These are phyloP conservation scores for Cryptotis parvus DNA, from an alignment of 2,113 vertebrate genomes.

Conservation along the genomic window DNA sequence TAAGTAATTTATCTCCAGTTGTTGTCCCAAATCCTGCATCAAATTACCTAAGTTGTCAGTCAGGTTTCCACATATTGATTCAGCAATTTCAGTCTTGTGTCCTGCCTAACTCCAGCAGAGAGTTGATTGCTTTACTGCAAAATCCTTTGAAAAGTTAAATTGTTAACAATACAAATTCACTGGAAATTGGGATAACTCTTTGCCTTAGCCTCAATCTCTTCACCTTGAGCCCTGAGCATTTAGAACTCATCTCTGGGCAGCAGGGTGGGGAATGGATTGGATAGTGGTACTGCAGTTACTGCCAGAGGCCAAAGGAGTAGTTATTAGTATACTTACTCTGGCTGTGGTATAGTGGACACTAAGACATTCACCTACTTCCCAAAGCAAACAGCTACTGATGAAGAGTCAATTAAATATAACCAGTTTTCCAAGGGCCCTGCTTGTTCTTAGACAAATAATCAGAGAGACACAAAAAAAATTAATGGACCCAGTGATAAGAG, in stretches of 20 bases:
- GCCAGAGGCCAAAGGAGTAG: slow-evolving; percentile 35
- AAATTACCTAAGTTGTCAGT: slow-evolving; percentile 74
- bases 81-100: slow-evolving; percentile 16
- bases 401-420: slow-evolving; percentile 35
- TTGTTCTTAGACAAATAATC: slow-evolving; percentile 30
- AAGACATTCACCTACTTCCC: slow-evolving; percentile 1
- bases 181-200: slow-evolving; percentile 74
- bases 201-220: slow-evolving; percentile 60
- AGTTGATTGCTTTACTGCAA: slow-evolving; percentile 71
- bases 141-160: slow-evolving; percentile 76
- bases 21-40: slow-evolving; percentile 77
- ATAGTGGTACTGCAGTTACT: slow-evolving; percentile 60
- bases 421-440: background rate
- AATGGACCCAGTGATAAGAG: background rate
- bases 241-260: slow-evolving; percentile 66
- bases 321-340: slow-evolving; percentile 25
- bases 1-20: slow-evolving; percentile 76
- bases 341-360: background rate
- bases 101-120: slow-evolving; percentile 51
- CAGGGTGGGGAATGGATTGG: slow-evolving; percentile 52
- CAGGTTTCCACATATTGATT: slow-evolving; percentile 80
- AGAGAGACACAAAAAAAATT: slow-evolving; percentile 40
- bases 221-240: slow-evolving; percentile 72
- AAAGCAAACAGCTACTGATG: slow-evolving; percentile 37
- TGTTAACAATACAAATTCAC: slow-evolving; percentile 78